phyloP scores from a whole-genome alignment of 1,140 invertebrate species.

The Drosophila takahashii region DNA sequence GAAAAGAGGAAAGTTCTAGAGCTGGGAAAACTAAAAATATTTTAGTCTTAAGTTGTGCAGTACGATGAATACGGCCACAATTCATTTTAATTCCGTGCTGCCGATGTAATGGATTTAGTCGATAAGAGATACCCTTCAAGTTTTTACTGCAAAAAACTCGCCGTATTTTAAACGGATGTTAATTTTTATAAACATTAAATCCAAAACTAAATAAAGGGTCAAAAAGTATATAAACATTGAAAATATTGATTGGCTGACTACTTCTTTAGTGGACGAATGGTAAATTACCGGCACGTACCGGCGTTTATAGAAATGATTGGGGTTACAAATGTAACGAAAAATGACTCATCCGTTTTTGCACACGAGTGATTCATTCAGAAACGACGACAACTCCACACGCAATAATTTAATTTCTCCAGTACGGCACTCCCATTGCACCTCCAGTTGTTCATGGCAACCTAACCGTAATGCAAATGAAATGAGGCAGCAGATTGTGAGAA shows the following conservation, averaged over 20 bases:
- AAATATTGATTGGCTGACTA: too few species aligned
- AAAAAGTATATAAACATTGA: background rate
- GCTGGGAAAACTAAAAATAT: background rate
- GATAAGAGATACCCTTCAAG: slow-evolving; percentile 9
- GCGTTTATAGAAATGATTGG: slow-evolving; percentile 8
- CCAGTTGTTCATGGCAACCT: slow-evolving; percentile 27
- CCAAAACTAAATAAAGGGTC: background rate
- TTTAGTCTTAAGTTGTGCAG: slow-evolving; percentile 45
- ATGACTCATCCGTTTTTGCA: slow-evolving; percentile 68
- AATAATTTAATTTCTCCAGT: slow-evolving; percentile 47
- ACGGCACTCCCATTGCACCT: slow-evolving; percentile 46
- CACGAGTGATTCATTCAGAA: slow-evolving; percentile 62
- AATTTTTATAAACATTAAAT: background rate
- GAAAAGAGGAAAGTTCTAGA: slow-evolving; percentile 46
- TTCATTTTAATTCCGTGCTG: slow-evolving; percentile 5
- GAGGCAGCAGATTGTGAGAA: background rate
- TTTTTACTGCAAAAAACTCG: slow-evolving; percentile 9
- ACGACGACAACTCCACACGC: slow-evolving; percentile 43
- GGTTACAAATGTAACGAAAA: slow-evolving; percentile 17
- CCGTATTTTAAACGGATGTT: background rate
- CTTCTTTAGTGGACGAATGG: slow-evolving; percentile 43
- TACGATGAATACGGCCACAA: slow-evolving; percentile 7
- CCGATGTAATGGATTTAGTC: slow-evolving; percentile 18
- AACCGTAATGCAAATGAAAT: slow-evolving; percentile 36
- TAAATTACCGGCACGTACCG: slow-evolving; percentile 65